Percentiles rank a stretch among this genome's conserved stretches.
Evolutionary conservation across 2,888 invertebrate species (phyloP).

Genomic region (Phasia obesa): DNA sequence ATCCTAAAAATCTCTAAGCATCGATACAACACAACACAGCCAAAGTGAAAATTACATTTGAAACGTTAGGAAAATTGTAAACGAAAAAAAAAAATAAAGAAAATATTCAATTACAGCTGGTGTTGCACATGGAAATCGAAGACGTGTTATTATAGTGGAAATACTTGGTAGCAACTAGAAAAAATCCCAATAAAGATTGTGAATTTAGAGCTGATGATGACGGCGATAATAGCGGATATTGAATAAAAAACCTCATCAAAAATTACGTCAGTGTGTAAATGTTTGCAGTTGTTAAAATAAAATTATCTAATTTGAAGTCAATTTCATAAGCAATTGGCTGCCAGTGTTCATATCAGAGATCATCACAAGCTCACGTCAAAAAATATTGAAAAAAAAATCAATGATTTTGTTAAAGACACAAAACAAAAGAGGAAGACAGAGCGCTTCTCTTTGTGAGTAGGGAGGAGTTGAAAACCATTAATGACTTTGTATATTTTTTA

Average conservation of each 20-base stretch:
- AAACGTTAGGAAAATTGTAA: conserved; percentile 15
- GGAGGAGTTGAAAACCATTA: neutral
- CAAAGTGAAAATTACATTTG: conserved; percentile 5
- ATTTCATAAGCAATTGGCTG: conserved; percentile 61
- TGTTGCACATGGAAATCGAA: conserved; percentile 56
- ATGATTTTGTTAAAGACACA: neutral
- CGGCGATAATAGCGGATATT: conserved; percentile 29
- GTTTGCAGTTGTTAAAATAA: conserved; percentile 39
- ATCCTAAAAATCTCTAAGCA: conserved; percentile 30
- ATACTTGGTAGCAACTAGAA: conserved; percentile 11
- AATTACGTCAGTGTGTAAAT: conserved; percentile 31
- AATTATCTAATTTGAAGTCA: conserved; percentile 47
- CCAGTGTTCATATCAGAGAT: conserved; percentile 39
- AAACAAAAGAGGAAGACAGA: neutral
- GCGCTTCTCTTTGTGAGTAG: too few relatives aligned
- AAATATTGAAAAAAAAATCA: neutral
- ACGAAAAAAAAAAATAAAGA: neutral
- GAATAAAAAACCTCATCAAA: conserved; percentile 14
- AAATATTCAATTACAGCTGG: conserved; percentile 63
- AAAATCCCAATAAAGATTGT: conserved; percentile 56
- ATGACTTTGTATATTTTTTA: neutral
- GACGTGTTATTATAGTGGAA: conserved; percentile 54
- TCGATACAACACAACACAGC: neutral
- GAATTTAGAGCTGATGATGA: conserved; percentile 16
- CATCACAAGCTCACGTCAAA: conserved; percentile 19